A percentile compares a stretch with the other conserved stretches of the same genome.
These are phyloP conservation scores for Nerophis ophidion DNA, from an alignment of 2,113 vertebrate genomes.

Conservation along the genomic window DNA sequence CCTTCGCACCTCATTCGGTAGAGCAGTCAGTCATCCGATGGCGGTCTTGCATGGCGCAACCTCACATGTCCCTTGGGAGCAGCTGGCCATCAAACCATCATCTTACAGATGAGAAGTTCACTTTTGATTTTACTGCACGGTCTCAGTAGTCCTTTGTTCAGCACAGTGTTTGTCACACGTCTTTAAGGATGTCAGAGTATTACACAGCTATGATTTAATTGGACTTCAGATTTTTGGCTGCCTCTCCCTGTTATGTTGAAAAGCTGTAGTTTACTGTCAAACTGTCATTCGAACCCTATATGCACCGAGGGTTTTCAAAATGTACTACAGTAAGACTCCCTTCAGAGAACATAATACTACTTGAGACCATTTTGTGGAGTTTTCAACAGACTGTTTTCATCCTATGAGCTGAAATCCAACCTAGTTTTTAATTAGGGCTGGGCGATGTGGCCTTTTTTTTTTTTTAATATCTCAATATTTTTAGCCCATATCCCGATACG, in stretches of 20 bases:
- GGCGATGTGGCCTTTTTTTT: too few species aligned
- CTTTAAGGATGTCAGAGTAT: not conserved
- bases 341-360: too few species aligned
- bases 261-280: not conserved
- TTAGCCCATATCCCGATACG: too few species aligned
- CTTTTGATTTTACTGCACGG: slow-evolving; percentile 31
- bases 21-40: slow-evolving; percentile 41
- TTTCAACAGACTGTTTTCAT: too few species aligned
- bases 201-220: not conserved
- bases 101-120: slow-evolving; percentile 16
- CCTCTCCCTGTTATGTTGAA: not conserved
- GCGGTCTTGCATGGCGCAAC: slow-evolving; percentile 23
- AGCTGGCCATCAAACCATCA: slow-evolving; percentile 23
- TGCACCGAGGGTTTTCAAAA: too few species aligned
- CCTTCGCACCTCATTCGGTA: slow-evolving; percentile 44
- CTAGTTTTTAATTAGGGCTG: too few species aligned
- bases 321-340: too few species aligned
- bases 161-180: slow-evolving; percentile 3
- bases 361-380: too few species aligned
- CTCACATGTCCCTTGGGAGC: slow-evolving; percentile 32
- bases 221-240: not conserved
- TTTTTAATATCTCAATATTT: too few species aligned
- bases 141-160: slow-evolving; percentile 1
- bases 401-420: too few species aligned
- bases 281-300: not conserved